phyloP scores from a whole-genome alignment of 2,113 vertebrate genomes.

The Halichoerus grypus region DNA sequence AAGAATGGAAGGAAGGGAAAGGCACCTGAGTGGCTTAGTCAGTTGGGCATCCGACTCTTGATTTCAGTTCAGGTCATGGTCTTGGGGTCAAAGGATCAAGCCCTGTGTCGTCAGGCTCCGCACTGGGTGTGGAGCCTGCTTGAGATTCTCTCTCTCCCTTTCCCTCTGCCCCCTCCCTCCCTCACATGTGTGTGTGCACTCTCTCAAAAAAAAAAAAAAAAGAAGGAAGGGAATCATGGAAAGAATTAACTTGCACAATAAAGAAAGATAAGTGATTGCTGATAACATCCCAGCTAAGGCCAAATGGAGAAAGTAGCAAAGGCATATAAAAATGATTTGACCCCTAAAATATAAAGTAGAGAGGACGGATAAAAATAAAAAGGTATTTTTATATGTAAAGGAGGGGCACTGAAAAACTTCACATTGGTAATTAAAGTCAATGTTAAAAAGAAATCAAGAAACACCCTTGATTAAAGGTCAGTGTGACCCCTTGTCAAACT shows the following conservation, averaged over 20 bases:
- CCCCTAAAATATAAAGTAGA: not conserved
- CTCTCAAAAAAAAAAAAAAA: not conserved
- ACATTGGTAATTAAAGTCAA: not conserved
- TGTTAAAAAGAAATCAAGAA: constrained; percentile 21
- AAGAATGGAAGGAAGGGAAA: not conserved
- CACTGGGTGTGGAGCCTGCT: not conserved
- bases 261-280: not conserved
- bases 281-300: not conserved
- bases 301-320: not conserved
- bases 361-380: not conserved
- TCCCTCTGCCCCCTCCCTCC: not conserved
- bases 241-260: not conserved
- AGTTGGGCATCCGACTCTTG: not conserved
- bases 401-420: not conserved
- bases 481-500: not conserved
- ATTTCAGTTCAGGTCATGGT: not conserved
- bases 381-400: not conserved
- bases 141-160: not conserved
- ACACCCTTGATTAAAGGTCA: not conserved
- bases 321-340: not conserved
- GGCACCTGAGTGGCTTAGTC: not conserved
- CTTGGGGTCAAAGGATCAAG: not conserved
- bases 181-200: not conserved
- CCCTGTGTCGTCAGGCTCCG: not conserved
- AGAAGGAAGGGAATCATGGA: not conserved